These are phyloP conservation scores for Mamestra configurata DNA, from an alignment of 1,140 invertebrate species.

Conservation along the genomic window DNA sequence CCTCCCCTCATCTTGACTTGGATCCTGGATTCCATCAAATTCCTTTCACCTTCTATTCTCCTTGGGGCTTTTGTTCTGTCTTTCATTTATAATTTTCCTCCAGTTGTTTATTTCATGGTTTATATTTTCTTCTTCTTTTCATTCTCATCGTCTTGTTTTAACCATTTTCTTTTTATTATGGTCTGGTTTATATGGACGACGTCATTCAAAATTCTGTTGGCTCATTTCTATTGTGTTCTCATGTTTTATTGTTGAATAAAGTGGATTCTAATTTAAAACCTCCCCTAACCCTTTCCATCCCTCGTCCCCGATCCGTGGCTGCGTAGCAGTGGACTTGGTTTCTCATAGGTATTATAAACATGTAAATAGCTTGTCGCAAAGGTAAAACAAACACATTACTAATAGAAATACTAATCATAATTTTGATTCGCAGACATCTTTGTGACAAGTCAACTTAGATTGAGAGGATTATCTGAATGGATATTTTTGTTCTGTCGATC, in stretches of 20 bases:
- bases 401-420: slow-evolving; percentile 64
- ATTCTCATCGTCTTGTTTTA: neutral
- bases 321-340: slow-evolving; percentile 87
- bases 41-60: slow-evolving; percentile 45
- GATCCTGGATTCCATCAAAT: slow-evolving; percentile 63
- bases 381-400: slow-evolving; percentile 67
- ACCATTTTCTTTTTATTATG: neutral
- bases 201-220: neutral
- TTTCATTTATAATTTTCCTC: slow-evolving; percentile 41
- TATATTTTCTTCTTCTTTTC: neutral
- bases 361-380: slow-evolving; percentile 84
- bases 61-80: slow-evolving; percentile 35
- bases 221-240: slow-evolving; percentile 35
- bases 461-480: slow-evolving; percentile 64
- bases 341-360: slow-evolving; percentile 80
- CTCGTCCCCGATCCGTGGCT: slow-evolving; percentile 67
- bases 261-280: slow-evolving; percentile 50
- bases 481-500: slow-evolving; percentile 66
- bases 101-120: neutral
- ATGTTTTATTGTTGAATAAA: slow-evolving; percentile 34
- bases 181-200: neutral
- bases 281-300: slow-evolving; percentile 41
- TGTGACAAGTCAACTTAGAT: slow-evolving; percentile 77
- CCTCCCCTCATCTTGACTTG: slow-evolving; percentile 74
- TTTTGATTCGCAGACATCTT: slow-evolving; percentile 70